Evolutionary conservation across 2,113 vertebrate species (phyloP).

Genomic region (Excalfactoria chinensis): DNA sequence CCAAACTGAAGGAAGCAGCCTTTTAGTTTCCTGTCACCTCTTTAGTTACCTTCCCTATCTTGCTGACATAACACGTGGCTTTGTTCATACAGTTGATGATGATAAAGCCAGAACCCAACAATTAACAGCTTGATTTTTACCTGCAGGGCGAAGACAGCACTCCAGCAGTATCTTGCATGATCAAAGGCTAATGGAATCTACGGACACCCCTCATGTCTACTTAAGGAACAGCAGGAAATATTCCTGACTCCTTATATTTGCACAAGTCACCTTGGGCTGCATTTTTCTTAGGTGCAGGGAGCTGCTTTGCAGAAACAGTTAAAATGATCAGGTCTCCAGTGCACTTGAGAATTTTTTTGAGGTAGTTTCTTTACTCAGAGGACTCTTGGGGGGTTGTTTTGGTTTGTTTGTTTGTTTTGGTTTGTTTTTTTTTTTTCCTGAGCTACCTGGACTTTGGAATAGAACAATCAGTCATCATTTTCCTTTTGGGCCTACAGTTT

Average conservation of each 20-base stretch:
- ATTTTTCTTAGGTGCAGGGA: slow-evolving; percentile 82
- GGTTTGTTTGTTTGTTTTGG: slow-evolving; percentile 69
- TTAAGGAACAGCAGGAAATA: slow-evolving; percentile 79
- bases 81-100: neutral
- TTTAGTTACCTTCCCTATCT: neutral
- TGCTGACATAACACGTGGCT: neutral
- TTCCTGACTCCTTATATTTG: slow-evolving; percentile 83
- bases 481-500: slow-evolving; percentile 81
- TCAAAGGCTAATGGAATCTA: slow-evolving; percentile 71
- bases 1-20: neutral
- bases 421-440: slow-evolving; percentile 64
- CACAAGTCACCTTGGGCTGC: slow-evolving; percentile 90
- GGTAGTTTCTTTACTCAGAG: slow-evolving; percentile 81
- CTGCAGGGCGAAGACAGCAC: slow-evolving; percentile 95
- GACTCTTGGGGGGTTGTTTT: slow-evolving; percentile 75
- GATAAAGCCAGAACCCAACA: neutral
- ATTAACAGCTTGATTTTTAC: slow-evolving; percentile 47
- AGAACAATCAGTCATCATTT: slow-evolving; percentile 82
- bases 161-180: slow-evolving; percentile 99
- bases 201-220: slow-evolving; percentile 74
- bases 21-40: neutral
- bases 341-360: slow-evolving; percentile 83
- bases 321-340: slow-evolving; percentile 82
- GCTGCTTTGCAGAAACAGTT: slow-evolving; percentile 86
- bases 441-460: slow-evolving; percentile 82